These are phyloP conservation scores for Hirtodrosophila duncani DNA, from an alignment of 2,888 invertebrate genomes.

Conservation along the genomic window DNA sequence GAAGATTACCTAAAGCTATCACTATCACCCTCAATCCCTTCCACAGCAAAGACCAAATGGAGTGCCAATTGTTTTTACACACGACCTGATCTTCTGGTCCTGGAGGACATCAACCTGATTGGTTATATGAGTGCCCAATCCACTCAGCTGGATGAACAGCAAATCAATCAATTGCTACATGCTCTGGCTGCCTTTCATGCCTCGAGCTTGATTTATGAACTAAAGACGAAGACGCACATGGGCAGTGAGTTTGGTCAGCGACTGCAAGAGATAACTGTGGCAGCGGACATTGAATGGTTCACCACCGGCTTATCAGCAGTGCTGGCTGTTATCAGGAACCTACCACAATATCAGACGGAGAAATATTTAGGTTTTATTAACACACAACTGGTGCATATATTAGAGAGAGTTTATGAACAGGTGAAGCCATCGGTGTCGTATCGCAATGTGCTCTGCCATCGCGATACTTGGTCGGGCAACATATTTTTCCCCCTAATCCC, in stretches of 20 bases:
- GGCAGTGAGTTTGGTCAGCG: conserved; percentile 33
- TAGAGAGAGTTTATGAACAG: conserved; percentile 59
- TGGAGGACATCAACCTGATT: conserved; percentile 74
- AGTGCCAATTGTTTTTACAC: conserved; percentile 71
- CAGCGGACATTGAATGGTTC: conserved; percentile 64
- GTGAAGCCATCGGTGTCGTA: conserved; percentile 70
- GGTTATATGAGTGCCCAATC: conserved; percentile 37
- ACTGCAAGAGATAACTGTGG: conserved; percentile 64
- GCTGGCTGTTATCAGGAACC: conserved; percentile 42
- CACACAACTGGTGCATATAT: conserved; percentile 42
- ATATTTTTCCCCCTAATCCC: conserved; percentile 55
- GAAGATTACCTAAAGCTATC: neutral
- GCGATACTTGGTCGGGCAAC: conserved; percentile 77
- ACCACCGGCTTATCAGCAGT: conserved; percentile 62
- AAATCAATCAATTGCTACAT: conserved; percentile 69
- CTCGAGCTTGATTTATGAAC: conserved; percentile 76
- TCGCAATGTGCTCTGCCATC: conserved; percentile 79
- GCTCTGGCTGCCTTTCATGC: conserved; percentile 77
- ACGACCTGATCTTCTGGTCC: conserved; percentile 72
- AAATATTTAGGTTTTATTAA: conserved; percentile 51
- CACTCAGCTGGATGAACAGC: conserved; percentile 44
- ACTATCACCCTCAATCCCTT: rapidly evolving
- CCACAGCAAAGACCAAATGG: conserved; percentile 55
- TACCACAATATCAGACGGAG: conserved; percentile 49
- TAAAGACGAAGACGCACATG: conserved; percentile 46